Evolutionary conservation across 2,113 vertebrate genomes (phyloP).

Genomic region (Centrocercus urophasianus): DNA sequence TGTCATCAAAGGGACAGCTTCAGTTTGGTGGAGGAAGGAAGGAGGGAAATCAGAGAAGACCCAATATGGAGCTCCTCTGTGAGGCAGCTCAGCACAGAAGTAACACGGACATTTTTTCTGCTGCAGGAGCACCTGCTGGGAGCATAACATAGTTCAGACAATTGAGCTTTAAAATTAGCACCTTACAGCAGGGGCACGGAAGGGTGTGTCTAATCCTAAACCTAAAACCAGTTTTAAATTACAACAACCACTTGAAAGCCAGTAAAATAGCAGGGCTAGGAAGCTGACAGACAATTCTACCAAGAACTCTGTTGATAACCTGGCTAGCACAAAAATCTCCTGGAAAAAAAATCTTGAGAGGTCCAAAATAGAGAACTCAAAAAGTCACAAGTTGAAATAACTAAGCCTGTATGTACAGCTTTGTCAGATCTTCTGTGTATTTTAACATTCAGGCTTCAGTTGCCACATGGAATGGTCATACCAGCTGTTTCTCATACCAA

Average conservation of each 20-base stretch:
- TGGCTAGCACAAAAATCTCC: not conserved
- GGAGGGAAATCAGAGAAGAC: not conserved
- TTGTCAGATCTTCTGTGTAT: not conserved
- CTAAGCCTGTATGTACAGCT: not conserved
- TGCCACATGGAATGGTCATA: not conserved
- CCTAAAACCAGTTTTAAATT: not conserved
- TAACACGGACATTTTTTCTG: not conserved
- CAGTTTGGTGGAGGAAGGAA: not conserved
- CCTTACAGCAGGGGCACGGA: not conserved
- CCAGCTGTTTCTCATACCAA: not conserved
- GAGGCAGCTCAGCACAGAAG: not conserved
- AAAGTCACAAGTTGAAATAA: not conserved
- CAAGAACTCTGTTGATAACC: not conserved
- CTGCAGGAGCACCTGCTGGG: not conserved
- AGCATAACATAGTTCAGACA: not conserved
- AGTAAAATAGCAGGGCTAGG: not conserved
- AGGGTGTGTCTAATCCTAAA: not conserved
- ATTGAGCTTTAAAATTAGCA: not conserved
- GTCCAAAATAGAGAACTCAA: not conserved
- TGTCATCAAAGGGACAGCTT: not conserved
- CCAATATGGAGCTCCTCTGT: not conserved
- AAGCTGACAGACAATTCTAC: not conserved
- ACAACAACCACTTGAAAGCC: not conserved
- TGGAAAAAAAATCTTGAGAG: not conserved
- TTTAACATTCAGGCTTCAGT: not conserved